Evolutionary conservation across 2,797 vertebrate species (phyloP).

Genomic region (Enteromius fasciolatus): DNA sequence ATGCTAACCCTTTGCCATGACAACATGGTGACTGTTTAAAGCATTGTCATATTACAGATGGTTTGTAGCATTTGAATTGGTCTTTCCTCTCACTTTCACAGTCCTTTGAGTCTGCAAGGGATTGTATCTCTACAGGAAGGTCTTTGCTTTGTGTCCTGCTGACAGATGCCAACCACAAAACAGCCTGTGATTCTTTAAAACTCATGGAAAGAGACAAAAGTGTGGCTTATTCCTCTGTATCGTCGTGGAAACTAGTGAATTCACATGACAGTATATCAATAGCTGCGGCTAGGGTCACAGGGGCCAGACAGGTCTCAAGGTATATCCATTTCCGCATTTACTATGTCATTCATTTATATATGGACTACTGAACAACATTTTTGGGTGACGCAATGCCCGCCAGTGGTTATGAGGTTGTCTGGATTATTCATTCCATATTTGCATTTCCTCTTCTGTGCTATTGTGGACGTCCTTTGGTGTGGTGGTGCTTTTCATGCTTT

Average conservation of each 20-base stretch:
- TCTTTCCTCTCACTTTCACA: slow-evolving; percentile 16
- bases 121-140: slow-evolving; percentile 32
- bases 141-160: slow-evolving; percentile 34
- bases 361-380: slow-evolving; percentile 53
- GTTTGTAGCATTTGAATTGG: slow-evolving; percentile 21
- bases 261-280: slow-evolving; percentile 16
- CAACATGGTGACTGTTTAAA: slow-evolving; percentile 35
- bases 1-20: slow-evolving; percentile 25
- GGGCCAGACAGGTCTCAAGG: slow-evolving; percentile 34
- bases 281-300: slow-evolving; percentile 23
- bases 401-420: slow-evolving; percentile 52
- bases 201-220: slow-evolving; percentile 48
- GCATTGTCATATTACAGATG: slow-evolving; percentile 33
- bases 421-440: slow-evolving; percentile 40
- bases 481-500: slow-evolving; percentile 51
- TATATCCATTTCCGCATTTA: slow-evolving; percentile 50
- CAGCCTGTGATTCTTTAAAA: slow-evolving; percentile 33
- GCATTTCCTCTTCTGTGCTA: slow-evolving; percentile 23
- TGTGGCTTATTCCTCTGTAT: slow-evolving; percentile 29
- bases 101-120: neutral
- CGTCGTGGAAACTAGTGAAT: slow-evolving; percentile 42
- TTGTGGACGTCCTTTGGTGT: slow-evolving; percentile 46
- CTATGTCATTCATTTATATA: slow-evolving; percentile 51
- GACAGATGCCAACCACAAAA: neutral
- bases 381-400: slow-evolving; percentile 42